A percentile compares a stretch with the other conserved stretches of the same genome.
Conservation (phyloP, 2,113 vertebrate species). For the Aplodontia rufa region DNA sequence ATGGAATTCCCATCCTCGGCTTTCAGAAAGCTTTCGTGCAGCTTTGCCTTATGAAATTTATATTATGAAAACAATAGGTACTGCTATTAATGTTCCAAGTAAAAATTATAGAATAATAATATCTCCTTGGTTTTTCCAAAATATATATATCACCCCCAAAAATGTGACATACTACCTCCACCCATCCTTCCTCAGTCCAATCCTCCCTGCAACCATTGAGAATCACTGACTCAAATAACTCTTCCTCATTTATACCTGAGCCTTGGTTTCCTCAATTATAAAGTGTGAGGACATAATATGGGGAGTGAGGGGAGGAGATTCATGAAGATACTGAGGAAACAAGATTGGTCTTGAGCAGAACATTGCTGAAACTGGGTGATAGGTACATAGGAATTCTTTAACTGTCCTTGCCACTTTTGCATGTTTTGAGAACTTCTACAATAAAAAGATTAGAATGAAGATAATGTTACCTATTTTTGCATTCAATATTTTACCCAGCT, state of each 20-base stretch:
- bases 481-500: neutral
- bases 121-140: neutral
- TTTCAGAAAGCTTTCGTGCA: slow-evolving; percentile 26
- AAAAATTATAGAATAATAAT: neutral
- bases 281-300: neutral
- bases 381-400: neutral
- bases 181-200: neutral
- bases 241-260: neutral
- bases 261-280: neutral
- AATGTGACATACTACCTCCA: neutral
- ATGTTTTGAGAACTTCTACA: neutral
- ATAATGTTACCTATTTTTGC: too few relatives aligned
- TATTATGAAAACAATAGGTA: neutral
- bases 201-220: neutral
- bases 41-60: neutral
- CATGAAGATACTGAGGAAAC: neutral
- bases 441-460: neutral
- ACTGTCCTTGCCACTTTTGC: neutral
- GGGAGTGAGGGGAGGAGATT: neutral
- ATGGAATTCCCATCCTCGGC: neutral
- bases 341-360: neutral
- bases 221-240: neutral
- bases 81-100: neutral
- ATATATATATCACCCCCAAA: neutral
- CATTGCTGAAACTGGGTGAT: neutral